Percentiles rank a stretch among this genome's conserved stretches.
Evolutionary conservation across 35 echinoderm and acorn worm species (phyloP).

Genomic region (Ophiothrix spiculata): DNA sequence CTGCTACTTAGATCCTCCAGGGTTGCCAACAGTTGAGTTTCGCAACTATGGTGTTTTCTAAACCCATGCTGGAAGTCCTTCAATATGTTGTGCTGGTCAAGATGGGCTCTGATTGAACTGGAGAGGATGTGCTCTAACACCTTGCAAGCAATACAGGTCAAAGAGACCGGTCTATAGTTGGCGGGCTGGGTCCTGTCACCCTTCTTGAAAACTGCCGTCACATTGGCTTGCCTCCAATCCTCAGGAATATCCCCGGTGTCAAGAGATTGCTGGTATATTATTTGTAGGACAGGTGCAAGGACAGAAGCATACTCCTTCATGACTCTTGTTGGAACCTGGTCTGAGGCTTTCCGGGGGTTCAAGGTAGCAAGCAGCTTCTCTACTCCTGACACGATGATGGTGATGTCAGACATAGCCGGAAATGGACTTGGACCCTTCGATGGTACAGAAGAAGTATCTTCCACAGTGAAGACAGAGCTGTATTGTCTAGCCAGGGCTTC

Average conservation of each 20-base stretch:
- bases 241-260: neutral
- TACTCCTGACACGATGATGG: neutral
- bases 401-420: neutral
- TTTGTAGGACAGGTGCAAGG: neutral
- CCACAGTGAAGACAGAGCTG: too few species aligned
- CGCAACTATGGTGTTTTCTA: constrained; percentile 28
- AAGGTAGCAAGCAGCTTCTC: neutral
- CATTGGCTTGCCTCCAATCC: neutral
- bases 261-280: neutral
- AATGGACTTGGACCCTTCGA: neutral
- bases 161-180: too few species aligned
- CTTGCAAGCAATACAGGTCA: too few species aligned
- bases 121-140: neutral
- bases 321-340: neutral
- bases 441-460: neutral
- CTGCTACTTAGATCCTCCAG: constrained; percentile 21
- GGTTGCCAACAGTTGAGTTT: constrained; percentile 8
- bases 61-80: constrained; percentile 41
- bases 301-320: neutral
- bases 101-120: neutral
- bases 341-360: neutral
- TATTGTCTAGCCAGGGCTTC: too few species aligned
- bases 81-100: neutral
- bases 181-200: too few species aligned
- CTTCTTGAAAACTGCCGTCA: neutral